phyloP scores from a whole-genome alignment of 2,888 invertebrate genomes.

The Morpho achilles region DNA sequence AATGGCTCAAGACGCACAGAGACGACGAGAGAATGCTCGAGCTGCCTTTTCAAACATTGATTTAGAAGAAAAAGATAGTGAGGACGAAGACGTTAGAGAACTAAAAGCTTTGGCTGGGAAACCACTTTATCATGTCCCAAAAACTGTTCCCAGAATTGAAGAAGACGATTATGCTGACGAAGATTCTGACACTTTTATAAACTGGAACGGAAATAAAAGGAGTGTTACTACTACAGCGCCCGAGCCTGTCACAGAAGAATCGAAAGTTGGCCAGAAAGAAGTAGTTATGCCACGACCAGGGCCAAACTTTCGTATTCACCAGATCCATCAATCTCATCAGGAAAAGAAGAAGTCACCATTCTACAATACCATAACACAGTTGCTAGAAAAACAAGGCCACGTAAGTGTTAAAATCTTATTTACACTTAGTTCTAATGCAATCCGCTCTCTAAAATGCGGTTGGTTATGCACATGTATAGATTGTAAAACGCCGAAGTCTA shows the following conservation, averaged over 20 bases:
- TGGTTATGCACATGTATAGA: slow-evolving; percentile 41
- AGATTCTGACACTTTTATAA: slow-evolving; percentile 71
- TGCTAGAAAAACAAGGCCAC: slow-evolving; percentile 64
- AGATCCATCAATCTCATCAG: slow-evolving; percentile 42
- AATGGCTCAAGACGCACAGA: slow-evolving; percentile 80
- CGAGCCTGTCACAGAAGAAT: slow-evolving; percentile 38
- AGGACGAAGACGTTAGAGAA: slow-evolving; percentile 83
- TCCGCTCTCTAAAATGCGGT: slow-evolving; percentile 24
- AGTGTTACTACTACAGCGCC: slow-evolving; percentile 61
- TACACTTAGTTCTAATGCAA: slow-evolving; percentile 5
- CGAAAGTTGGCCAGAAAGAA: slow-evolving; percentile 80
- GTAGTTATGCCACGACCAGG: slow-evolving; percentile 81
- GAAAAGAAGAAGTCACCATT: slow-evolving; percentile 57
- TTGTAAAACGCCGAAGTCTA: slow-evolving; percentile 62
- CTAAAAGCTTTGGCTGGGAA: slow-evolving; percentile 81
- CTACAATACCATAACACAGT: slow-evolving; percentile 72
- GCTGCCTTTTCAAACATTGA: slow-evolving; percentile 63
- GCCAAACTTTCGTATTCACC: slow-evolving; percentile 58
- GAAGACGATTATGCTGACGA: slow-evolving; percentile 53
- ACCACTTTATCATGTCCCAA: slow-evolving; percentile 70
- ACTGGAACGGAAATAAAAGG: slow-evolving; percentile 74
- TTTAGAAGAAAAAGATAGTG: slow-evolving; percentile 62
- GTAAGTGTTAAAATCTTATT: slow-evolving; percentile 61
- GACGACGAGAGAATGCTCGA: slow-evolving; percentile 68
- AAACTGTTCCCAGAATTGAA: slow-evolving; percentile 62